Evolutionary conservation across 2,888 invertebrate genomes (phyloP).

Genomic region (Pecten maximus): DNA sequence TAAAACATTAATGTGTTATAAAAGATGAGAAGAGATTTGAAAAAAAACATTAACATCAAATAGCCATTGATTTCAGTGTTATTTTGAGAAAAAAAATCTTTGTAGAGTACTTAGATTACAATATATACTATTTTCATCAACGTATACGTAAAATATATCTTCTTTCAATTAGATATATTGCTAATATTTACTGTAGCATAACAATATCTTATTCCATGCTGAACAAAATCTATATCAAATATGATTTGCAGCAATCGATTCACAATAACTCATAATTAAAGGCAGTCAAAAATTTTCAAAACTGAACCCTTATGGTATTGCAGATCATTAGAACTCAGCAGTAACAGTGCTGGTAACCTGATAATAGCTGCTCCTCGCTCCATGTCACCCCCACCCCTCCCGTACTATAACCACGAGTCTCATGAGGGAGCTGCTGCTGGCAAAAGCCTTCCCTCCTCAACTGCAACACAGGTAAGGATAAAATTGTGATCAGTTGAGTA

Average conservation of each 20-base stretch:
- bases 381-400: constrained; percentile 45
- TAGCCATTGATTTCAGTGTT: no score
- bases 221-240: neutral
- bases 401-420: constrained; percentile 38
- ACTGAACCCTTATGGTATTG: neutral
- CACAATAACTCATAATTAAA: neutral
- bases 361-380: constrained; percentile 43
- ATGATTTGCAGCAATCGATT: neutral
- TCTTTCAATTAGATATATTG: no score
- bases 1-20: no score
- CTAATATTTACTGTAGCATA: no score
- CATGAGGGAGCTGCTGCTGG: constrained; percentile 16
- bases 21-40: no score
- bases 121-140: no score
- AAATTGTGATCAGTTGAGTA: neutral
- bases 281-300: neutral
- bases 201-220: no score
- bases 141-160: no score
- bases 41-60: no score
- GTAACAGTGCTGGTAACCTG: constrained; percentile 49
- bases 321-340: constrained; percentile 55
- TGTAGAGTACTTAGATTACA: no score
- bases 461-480: neutral
- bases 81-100: no score
- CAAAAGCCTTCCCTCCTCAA: neutral